Conservation (phyloP, 2,113 vertebrate genomes). For the Tor tambroides region DNA sequence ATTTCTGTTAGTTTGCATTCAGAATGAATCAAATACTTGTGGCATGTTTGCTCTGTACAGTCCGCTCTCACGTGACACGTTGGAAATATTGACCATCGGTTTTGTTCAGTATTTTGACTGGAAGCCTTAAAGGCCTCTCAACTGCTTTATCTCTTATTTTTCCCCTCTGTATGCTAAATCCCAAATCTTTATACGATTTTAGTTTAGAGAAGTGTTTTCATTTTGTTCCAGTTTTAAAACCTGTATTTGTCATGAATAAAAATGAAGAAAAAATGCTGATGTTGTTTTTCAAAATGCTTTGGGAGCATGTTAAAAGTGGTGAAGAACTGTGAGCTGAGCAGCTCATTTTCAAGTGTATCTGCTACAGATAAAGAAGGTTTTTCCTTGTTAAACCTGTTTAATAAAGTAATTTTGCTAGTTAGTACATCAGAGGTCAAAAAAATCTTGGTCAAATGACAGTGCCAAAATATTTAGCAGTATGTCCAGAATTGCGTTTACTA, state of each 20-base stretch:
- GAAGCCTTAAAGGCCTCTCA: slow-evolving; percentile 58
- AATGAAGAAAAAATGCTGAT: slow-evolving; percentile 1
- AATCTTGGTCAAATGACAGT: no score
- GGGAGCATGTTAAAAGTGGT: no score
- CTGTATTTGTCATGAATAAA: slow-evolving; percentile 77
- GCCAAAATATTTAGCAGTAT: no score
- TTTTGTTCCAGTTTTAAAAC: slow-evolving; percentile 75
- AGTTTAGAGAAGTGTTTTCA: slow-evolving; percentile 66
- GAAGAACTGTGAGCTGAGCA: no score
- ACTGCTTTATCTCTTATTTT: slow-evolving; percentile 62
- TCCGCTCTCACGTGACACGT: slow-evolving; percentile 66
- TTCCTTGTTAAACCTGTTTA: no score
- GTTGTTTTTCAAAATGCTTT: not conserved
- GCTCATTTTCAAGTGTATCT: no score
- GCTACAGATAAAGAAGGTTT: no score
- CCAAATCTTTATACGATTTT: slow-evolving; percentile 67
- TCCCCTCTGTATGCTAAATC: slow-evolving; percentile 70
- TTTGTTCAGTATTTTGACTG: slow-evolving; percentile 73
- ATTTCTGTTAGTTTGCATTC: slow-evolving; percentile 67
- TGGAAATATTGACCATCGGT: slow-evolving; percentile 58
- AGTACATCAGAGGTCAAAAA: no score
- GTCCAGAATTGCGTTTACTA: no score
- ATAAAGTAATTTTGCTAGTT: no score
- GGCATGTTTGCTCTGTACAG: slow-evolving; percentile 69
- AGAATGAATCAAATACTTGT: slow-evolving; percentile 67